Base-by-base conservation (phyloP, 2,113 vertebrate genomes). In the Pheucticus melanocephalus region DNA sequence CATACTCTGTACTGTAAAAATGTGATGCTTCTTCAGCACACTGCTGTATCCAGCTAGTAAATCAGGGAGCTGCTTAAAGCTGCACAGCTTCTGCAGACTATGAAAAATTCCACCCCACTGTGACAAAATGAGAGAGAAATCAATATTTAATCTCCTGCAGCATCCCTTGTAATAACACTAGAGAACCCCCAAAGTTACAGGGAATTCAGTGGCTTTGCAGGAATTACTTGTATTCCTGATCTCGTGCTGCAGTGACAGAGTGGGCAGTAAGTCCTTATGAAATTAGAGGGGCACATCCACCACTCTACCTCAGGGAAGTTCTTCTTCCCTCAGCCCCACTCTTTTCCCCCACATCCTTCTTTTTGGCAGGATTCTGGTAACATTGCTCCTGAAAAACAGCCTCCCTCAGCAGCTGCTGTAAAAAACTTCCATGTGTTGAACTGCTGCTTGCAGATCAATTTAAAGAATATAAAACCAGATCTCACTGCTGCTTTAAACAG, bases 131-230 rank as follows among this genome's bases (percentile, higher is more conserved):
- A 82, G 64, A 82, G 44, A 42, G 69, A 88, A 95, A 98, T 97
- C 91, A 91, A 97, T 97, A 94, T 91, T 95, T 96, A 96, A 97
- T 97, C 92, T 97, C 90, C 60, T 75, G 64, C 88, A 79, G 53
- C 68, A 88, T 90, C 88, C 69, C 16, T 82, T 86, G 45, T 79
- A 94, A 90, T 85, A 82, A 69, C n/a, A 40, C 33, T 25, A 2
- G 1, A 60, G 60, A 69, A 60, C 31, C 68, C 87, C 47, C 40
- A 65, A 95, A 95, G 71, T 94, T 81, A 53, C 56, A 86, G 61
- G 72, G 57, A 83, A 48, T 54, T 95, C 59, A 90, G 68, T 25
- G 35, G 73, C 56, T 80, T 59, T 93, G 70, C 85, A 77, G 61
- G 79, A 92, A 64, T 63, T 6, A 56, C 19, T 80, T 50, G 22